phyloP scores from a whole-genome alignment of 2,113 vertebrate genomes.

The Cebus imitator region DNA sequence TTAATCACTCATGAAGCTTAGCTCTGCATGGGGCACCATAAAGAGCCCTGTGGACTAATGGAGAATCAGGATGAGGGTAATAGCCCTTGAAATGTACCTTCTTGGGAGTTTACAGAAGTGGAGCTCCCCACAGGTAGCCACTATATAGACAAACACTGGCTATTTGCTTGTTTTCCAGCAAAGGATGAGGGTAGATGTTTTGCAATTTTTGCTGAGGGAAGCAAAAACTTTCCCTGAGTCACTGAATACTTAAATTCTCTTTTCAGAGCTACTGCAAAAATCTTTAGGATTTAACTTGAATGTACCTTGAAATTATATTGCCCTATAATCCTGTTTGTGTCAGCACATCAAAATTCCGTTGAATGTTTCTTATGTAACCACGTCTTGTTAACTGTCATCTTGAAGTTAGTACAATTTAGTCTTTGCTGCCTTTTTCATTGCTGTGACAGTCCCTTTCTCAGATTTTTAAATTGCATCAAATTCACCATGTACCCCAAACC shows the following conservation, averaged over 20 bases:
- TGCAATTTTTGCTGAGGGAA: slow-evolving; percentile 48
- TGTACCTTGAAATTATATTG: slow-evolving; percentile 63
- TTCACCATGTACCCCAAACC: background rate
- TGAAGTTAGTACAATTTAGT: slow-evolving; percentile 43
- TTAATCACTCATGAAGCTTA: slow-evolving; percentile 44
- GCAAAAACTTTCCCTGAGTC: background rate
- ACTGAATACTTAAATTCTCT: background rate
- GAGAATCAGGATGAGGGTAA: background rate
- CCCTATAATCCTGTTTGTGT: slow-evolving; percentile 55
- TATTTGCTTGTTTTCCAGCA: slow-evolving; percentile 31
- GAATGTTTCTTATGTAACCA: slow-evolving; percentile 60
- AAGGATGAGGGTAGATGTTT: background rate
- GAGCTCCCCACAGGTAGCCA: background rate
- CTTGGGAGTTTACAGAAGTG: background rate
- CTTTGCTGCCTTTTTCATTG: background rate
- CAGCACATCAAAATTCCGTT: slow-evolving; percentile 63
- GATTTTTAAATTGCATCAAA: background rate
- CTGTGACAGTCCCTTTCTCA: background rate
- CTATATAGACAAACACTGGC: background rate
- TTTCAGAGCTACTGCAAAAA: slow-evolving; percentile 48
- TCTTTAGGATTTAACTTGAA: slow-evolving; percentile 50
- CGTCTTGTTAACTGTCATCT: slow-evolving; percentile 46
- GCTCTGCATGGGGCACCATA: slow-evolving; percentile 20
- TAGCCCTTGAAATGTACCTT: slow-evolving; percentile 45
- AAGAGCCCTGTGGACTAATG: background rate